Conservation (phyloP, 2,888 invertebrate species). For the Eupelmus urozonus region DNA sequence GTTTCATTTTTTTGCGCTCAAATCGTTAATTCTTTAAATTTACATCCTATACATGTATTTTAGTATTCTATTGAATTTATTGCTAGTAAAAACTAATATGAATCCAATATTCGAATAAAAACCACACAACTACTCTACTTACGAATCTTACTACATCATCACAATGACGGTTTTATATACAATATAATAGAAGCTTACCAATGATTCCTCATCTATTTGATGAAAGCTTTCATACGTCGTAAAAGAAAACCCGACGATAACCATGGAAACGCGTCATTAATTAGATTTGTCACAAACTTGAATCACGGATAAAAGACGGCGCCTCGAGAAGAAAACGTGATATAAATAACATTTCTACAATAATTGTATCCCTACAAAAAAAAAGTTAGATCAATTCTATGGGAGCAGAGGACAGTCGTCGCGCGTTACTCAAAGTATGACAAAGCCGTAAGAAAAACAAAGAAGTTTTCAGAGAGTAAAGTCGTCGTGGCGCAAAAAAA, state of each 20-base stretch:
- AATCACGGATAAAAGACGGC: slow-evolving; percentile 34
- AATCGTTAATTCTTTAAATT: too few relatives aligned
- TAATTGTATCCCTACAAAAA: neutral
- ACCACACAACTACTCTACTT: too few relatives aligned
- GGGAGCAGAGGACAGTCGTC: neutral
- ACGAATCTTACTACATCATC: neutral
- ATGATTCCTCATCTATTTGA: neutral
- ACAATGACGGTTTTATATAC: neutral
- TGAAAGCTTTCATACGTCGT: neutral
- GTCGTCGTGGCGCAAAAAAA: slow-evolving; percentile 12
- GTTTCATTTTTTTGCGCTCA: too few relatives aligned
- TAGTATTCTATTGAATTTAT: too few relatives aligned
- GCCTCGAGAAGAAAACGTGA: neutral
- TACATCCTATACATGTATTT: too few relatives aligned
- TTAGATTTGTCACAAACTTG: slow-evolving; percentile 49
- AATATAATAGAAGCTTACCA: neutral
- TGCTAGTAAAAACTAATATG: too few relatives aligned
- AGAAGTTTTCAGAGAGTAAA: slow-evolving; percentile 27
- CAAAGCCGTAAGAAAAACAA: slow-evolving; percentile 23
- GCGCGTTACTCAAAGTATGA: slow-evolving; percentile 27
- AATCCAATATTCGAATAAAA: too few relatives aligned
- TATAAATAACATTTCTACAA: slow-evolving; percentile 25
- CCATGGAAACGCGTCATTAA: slow-evolving; percentile 22
- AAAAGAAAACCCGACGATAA: neutral
- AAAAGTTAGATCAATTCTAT: neutral